These are phyloP conservation scores for Teleopsis dalmanni DNA, from an alignment of 1,140 invertebrate genomes.

Conservation along the genomic window DNA sequence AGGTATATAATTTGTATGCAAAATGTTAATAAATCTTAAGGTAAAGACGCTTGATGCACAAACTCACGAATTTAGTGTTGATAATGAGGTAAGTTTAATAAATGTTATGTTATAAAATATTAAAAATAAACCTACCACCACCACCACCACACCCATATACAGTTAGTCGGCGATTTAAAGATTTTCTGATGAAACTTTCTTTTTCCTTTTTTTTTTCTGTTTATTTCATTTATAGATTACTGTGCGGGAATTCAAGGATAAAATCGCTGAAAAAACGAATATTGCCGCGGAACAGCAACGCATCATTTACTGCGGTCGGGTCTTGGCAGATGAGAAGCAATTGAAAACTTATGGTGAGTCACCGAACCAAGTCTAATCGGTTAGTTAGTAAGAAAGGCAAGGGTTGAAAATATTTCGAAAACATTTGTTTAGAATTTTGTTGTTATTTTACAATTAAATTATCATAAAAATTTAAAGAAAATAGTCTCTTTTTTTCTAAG, in stretches of 20 bases:
- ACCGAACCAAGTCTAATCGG: slow-evolving; percentile 9
- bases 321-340: slow-evolving; percentile 84
- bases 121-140: not conserved
- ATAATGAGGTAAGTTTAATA: slow-evolving; percentile 70
- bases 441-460: too few relatives aligned
- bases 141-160: not conserved
- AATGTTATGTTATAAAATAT: not conserved
- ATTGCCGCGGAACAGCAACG: slow-evolving; percentile 76
- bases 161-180: not conserved
- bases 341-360: slow-evolving; percentile 76
- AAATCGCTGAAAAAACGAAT: slow-evolving; percentile 66
- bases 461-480: too few relatives aligned
- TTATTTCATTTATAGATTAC: slow-evolving; percentile 57
- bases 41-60: slow-evolving; percentile 90
- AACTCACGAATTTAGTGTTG: slow-evolving; percentile 76
- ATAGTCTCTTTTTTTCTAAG: too few relatives aligned
- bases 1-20: too few relatives aligned
- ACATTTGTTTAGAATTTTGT: too few relatives aligned
- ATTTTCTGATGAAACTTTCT: not conserved
- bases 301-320: slow-evolving; percentile 86
- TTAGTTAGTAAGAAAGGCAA: not conserved
- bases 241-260: slow-evolving; percentile 78
- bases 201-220: not conserved
- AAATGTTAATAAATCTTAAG: slow-evolving; percentile 71
- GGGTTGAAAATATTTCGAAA: not conserved